A percentile compares a stretch with the other conserved stretches of the same genome.
phyloP scores from a whole-genome alignment of 2,888 invertebrate genomes.

The Drosophila falleni region DNA sequence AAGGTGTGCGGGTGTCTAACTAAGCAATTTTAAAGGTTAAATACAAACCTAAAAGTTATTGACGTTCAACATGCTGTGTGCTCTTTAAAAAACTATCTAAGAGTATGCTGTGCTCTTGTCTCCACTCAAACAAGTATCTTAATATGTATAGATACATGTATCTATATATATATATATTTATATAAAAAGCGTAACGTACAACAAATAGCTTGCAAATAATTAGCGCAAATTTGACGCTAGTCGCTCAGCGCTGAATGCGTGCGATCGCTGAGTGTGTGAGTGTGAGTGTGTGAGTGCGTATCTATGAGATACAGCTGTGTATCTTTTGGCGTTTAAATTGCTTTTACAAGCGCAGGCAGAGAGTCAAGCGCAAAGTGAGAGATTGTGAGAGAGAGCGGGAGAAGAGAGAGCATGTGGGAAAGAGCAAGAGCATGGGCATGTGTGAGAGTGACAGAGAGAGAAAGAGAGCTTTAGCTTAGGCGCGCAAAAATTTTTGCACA shows the following conservation, averaged over 20 bases:
- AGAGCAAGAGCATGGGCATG: slow-evolving; percentile 2
- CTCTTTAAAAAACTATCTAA: slow-evolving; percentile 44
- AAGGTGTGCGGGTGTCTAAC: slow-evolving; percentile 19
- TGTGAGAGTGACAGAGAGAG: slow-evolving; percentile 20
- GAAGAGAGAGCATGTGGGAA: neutral
- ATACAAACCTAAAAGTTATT: slow-evolving; percentile 43
- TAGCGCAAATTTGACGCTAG: slow-evolving; percentile 77
- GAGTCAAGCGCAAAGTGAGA: slow-evolving; percentile 18
- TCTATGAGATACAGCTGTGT: slow-evolving; percentile 61
- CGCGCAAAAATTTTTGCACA: slow-evolving; percentile 49
- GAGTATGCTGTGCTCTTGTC: slow-evolving; percentile 20
- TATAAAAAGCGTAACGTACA: slow-evolving; percentile 7
- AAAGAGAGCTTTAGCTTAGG: slow-evolving; percentile 41
- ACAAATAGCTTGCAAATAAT: slow-evolving; percentile 74
- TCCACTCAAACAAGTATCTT: slow-evolving; percentile 9
- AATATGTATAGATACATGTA: slow-evolving; percentile 1
- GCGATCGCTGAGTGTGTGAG: slow-evolving; percentile 6
- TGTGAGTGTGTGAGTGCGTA: slow-evolving; percentile 34
- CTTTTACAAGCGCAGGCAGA: slow-evolving; percentile 50
- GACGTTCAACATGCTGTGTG: neutral
- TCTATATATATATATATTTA: neutral
- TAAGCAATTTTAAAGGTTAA: slow-evolving; percentile 65
- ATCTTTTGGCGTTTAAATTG: slow-evolving; percentile 57
- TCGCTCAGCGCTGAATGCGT: slow-evolving; percentile 58
- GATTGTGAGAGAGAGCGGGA: neutral